Evolutionary conservation across 2,888 invertebrate species (phyloP), one percentile per base, ranked within the genome.

Genomic region (Rotaria macrura): DNA sequence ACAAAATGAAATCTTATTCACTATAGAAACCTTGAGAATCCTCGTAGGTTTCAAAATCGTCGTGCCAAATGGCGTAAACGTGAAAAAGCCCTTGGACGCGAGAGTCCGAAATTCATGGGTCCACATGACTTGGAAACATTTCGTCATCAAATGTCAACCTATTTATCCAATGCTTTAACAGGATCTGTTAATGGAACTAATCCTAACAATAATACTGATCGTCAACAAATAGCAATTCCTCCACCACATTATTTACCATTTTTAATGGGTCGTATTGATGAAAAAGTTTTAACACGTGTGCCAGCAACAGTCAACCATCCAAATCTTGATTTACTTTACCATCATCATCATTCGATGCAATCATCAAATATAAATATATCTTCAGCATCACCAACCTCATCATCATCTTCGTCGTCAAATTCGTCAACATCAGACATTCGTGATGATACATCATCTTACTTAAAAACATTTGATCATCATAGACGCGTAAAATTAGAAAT

Each of bases 21-120:
- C 14, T 47, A 6, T 47, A 14, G 4, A 6, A 1, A 47, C 14
- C 10, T 47, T 47, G 14, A 6, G 10, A 47, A 1, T 47, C 14
- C 14, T 47, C 43, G 34, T 23, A 83, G 85, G 85, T 86, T 86
- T 79, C 86, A 86, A 84, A 86, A 86, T 74, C 52, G 86, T 29
- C 49, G 86, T 25, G 86, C 86, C n/a, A 86, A 86, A 54, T 86
- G 84, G 84, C 54, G 86, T 34, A 86, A 86, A 47, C 54, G 86
- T 29, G 86, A 86, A 84, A 86, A 86, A 57, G 57, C 79, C 10
- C 40, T 79, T 10, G 79, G 79, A 25, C 79, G 79, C 34, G 79
- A 79, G 43, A 43, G 43, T 4, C 79, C 79, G 1, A 79, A 79
- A 6, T 79, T 79, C 20, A 79, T 79, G 40, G 79, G 79, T 43